These are phyloP conservation scores for Parochlus steinenii DNA, from an alignment of 2,888 invertebrate species.

Conservation along the genomic window DNA sequence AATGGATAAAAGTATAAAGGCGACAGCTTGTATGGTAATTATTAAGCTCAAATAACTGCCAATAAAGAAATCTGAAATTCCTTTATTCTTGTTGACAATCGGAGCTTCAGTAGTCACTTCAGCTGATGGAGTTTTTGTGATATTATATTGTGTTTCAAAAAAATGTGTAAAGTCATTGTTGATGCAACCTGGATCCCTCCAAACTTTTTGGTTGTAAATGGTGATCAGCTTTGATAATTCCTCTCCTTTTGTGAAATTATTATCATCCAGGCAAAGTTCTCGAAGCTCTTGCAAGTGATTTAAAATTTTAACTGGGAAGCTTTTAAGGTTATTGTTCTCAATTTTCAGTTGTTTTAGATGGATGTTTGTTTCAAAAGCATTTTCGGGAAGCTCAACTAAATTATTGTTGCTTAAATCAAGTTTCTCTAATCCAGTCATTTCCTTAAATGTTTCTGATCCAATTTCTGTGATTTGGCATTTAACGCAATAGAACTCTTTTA, in stretches of 20 bases:
- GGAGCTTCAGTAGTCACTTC: background rate
- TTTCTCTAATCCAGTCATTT: slow-evolving; percentile 1
- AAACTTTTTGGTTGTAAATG: background rate
- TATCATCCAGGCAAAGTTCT: slow-evolving; percentile 7
- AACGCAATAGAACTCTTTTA: slow-evolving; percentile 1
- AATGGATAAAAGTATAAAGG: slow-evolving; percentile 3
- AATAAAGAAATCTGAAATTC: slow-evolving; percentile 10
- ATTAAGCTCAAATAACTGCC: slow-evolving; percentile 9
- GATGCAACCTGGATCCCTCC: slow-evolving; percentile 2
- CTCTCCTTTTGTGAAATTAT: background rate
- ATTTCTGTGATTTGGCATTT: background rate
- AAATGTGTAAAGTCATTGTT: background rate
- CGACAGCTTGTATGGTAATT: slow-evolving; percentile 5
- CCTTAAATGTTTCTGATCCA: slow-evolving; percentile 8
- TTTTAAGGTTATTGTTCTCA: slow-evolving; percentile 7
- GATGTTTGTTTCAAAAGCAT: slow-evolving; percentile 1
- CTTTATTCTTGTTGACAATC: slow-evolving; percentile 1
- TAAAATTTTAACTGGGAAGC: slow-evolving; percentile 1
- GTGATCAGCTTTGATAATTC: slow-evolving; percentile 1
- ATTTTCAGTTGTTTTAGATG: slow-evolving; percentile 8
- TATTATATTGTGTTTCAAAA: slow-evolving; percentile 1
- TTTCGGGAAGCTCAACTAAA: slow-evolving; percentile 4
- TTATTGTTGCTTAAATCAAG: slow-evolving; percentile 2
- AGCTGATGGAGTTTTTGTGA: background rate
- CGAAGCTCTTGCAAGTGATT: background rate